Percentiles rank a stretch among this genome's conserved stretches.
Conservation (phyloP, 1,140 invertebrate genomes). For the Pararge aegeria region DNA sequence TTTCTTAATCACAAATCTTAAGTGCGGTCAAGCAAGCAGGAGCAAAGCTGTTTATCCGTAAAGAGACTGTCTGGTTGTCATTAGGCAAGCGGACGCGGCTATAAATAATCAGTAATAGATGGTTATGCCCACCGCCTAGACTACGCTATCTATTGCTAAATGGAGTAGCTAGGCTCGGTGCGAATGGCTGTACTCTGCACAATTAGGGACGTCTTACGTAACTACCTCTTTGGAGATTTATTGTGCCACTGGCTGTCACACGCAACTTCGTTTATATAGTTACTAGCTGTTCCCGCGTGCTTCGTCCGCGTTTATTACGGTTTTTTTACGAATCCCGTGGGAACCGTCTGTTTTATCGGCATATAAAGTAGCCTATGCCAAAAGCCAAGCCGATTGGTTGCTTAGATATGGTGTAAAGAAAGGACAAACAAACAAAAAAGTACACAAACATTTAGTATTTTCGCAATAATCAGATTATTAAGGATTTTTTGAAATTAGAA, state of each 20-base stretch:
- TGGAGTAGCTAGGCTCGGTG: neutral
- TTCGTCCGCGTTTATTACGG: too few species aligned
- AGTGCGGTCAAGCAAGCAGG: neutral
- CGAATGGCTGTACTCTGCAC: neutral
- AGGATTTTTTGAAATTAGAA: too few species aligned
- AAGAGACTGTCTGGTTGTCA: neutral
- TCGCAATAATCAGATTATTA: too few species aligned
- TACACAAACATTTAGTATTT: too few species aligned
- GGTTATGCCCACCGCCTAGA: neutral
- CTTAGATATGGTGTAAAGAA: too few species aligned
- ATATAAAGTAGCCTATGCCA: too few species aligned
- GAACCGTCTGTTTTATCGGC: neutral
- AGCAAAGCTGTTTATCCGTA: neutral
- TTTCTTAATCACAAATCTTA: neutral
- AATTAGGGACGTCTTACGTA: neutral
- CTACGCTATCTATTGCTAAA: neutral
- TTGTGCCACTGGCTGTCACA: neutral
- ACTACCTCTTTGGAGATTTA: neutral
- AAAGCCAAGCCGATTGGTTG: too few species aligned
- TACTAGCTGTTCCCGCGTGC: too few species aligned
- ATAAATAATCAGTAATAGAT: conserved; percentile 1
- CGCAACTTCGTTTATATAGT: neutral
- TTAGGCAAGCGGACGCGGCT: neutral
- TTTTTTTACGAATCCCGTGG: too few species aligned
- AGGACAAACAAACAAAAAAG: too few species aligned